These are phyloP conservation scores for Cryptotis parvus DNA, from an alignment of 2,113 vertebrate species.

Conservation along the genomic window DNA sequence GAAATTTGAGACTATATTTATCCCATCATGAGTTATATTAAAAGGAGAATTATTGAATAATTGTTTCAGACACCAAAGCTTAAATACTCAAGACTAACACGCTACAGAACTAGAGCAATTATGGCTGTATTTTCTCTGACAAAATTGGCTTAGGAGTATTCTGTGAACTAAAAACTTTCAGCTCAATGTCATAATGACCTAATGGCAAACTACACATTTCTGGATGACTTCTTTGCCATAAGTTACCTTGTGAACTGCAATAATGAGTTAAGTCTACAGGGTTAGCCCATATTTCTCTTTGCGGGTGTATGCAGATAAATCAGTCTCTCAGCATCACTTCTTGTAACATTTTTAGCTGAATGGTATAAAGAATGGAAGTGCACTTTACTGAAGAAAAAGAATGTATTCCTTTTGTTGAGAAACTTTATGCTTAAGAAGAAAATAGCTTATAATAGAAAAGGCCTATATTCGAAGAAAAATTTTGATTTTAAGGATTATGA, in stretches of 20 bases:
- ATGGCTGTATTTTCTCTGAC: constrained; percentile 11
- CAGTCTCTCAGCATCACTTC: constrained; percentile 19
- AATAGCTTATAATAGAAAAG: constrained; percentile 63
- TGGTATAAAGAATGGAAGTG: constrained; percentile 53
- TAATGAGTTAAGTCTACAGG: background rate
- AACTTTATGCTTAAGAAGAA: constrained; percentile 60
- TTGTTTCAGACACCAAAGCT: constrained; percentile 36
- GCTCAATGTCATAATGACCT: background rate
- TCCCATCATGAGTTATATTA: background rate
- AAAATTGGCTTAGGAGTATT: background rate
- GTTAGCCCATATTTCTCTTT: constrained; percentile 15
- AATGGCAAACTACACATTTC: background rate
- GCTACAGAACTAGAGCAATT: constrained; percentile 2
- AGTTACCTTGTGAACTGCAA: constrained; percentile 48
- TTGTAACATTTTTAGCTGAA: constrained; percentile 63
- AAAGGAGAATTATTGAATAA: background rate
- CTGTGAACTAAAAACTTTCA: constrained; percentile 15
- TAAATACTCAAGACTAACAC: constrained; percentile 10
- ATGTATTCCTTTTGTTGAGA: constrained; percentile 65
- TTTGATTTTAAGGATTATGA: constrained; percentile 79
- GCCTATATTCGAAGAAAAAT: constrained; percentile 70
- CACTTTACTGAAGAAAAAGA: constrained; percentile 44
- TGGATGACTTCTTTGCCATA: background rate
- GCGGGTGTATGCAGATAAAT: background rate
- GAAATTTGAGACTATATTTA: constrained; percentile 30